Evolutionary conservation across 2,113 vertebrate genomes (phyloP).

Genomic region (Naja naja): DNA sequence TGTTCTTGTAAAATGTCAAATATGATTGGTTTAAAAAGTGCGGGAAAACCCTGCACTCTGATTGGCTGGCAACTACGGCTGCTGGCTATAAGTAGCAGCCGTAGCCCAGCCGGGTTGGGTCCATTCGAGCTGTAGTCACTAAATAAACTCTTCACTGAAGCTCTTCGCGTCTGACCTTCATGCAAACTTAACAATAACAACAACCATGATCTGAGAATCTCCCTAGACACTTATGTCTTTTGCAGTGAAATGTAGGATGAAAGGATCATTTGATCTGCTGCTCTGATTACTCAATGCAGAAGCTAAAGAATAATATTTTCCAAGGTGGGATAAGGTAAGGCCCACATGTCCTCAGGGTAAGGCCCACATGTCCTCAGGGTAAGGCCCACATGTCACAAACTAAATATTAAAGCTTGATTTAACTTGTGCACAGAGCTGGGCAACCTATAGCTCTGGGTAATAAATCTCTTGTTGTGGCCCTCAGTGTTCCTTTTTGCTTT

Average conservation of each 20-base stretch:
- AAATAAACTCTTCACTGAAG: no score
- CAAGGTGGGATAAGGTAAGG: neutral
- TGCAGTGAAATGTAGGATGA: neutral
- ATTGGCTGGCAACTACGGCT: no score
- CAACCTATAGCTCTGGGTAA: neutral
- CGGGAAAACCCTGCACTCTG: no score
- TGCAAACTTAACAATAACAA: no score
- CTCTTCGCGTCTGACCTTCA: no score
- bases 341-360: neutral
- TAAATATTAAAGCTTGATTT: neutral
- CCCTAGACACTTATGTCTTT: neutral
- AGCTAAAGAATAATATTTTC: neutral
- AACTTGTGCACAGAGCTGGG: neutral
- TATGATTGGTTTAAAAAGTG: no score
- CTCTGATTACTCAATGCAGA: neutral
- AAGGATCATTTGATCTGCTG: neutral
- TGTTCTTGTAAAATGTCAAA: no score
- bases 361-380: neutral
- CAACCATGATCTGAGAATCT: neutral
- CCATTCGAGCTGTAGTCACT: no score
- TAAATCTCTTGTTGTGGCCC: neutral
- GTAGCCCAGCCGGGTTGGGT: no score
- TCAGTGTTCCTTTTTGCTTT: neutral
- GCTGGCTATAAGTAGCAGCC: no score
- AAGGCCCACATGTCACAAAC: neutral